These are phyloP conservation scores for Galerucella calmariensis DNA, from an alignment of 2,888 invertebrate genomes.

Conservation along the genomic window DNA sequence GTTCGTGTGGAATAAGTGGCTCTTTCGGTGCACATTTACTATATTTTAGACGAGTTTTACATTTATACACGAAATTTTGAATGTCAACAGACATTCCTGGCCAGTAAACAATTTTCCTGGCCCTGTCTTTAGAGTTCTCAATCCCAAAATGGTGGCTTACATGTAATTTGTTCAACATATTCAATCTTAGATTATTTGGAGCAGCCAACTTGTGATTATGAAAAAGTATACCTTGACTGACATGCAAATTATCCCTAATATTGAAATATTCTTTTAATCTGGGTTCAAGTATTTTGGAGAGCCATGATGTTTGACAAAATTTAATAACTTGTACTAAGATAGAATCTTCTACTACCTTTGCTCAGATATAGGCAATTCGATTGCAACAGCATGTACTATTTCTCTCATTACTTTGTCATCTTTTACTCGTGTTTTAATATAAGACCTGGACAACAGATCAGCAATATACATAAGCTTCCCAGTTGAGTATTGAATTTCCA, in stretches of 20 bases:
- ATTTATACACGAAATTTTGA: slow-evolving; percentile 41
- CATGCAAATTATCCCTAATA: slow-evolving; percentile 14
- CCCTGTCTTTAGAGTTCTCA: slow-evolving; percentile 52
- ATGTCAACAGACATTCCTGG: slow-evolving; percentile 53
- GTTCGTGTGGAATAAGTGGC: slow-evolving; percentile 40
- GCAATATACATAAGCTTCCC: slow-evolving; percentile 45
- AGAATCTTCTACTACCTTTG: background rate
- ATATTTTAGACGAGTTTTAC: slow-evolving; percentile 31
- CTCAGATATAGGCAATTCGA: too few species aligned
- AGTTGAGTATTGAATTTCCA: slow-evolving; percentile 46
- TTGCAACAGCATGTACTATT: too few species aligned
- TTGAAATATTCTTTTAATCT: background rate
- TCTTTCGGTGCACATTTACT: slow-evolving; percentile 40
- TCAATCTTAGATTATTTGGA: slow-evolving; percentile 38
- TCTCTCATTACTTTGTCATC: too few species aligned
- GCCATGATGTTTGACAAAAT: too few species aligned
- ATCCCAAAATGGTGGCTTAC: slow-evolving; percentile 52
- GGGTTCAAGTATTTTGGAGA: too few species aligned
- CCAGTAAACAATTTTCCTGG: slow-evolving; percentile 55
- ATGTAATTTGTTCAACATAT: slow-evolving; percentile 51
- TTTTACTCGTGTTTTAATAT: too few species aligned
- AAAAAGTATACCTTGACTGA: slow-evolving; percentile 22
- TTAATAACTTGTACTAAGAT: background rate
- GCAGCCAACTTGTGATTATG: slow-evolving; percentile 16
- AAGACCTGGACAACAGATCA: slow-evolving; percentile 33